These are phyloP conservation scores for Octopus bimaculoides DNA, from an alignment of 1,140 invertebrate species.

Conservation along the genomic window DNA sequence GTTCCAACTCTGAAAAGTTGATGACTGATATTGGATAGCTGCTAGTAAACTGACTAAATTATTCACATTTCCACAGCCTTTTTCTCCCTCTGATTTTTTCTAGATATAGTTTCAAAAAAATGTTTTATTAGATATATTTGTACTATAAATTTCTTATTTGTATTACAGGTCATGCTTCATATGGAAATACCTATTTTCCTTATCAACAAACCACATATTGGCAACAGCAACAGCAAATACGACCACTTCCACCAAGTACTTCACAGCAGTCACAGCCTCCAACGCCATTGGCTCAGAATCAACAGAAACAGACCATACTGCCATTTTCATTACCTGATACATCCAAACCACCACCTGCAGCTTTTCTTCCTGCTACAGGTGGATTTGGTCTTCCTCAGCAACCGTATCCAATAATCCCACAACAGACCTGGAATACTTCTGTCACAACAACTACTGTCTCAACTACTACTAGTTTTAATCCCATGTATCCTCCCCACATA, in stretches of 20 bases:
- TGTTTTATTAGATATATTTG: too few species aligned
- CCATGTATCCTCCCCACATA: neutral
- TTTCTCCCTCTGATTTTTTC: too few species aligned
- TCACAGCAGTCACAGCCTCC: neutral
- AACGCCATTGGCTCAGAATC: neutral
- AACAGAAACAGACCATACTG: neutral
- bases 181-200: neutral
- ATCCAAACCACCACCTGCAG: neutral
- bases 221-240: neutral
- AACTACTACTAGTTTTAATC: neutral
- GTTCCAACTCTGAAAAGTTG: too few species aligned
- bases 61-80: too few species aligned
- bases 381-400: neutral
- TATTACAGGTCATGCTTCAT: neutral
- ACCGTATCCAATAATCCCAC: constrained; percentile 6
- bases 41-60: too few species aligned
- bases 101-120: too few species aligned
- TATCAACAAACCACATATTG: neutral
- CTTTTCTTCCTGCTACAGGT: neutral
- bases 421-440: constrained; percentile 4
- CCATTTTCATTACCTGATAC: constrained; percentile 2
- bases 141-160: constrained; percentile 9
- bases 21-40: too few species aligned
- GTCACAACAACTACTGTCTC: constrained; percentile 3
- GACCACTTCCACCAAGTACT: constrained; percentile 2